Evolutionary conservation across 2,113 vertebrate species (phyloP), one percentile per base, ranked within the genome.

Genomic region (Cyprinodon variegatus): DNA sequence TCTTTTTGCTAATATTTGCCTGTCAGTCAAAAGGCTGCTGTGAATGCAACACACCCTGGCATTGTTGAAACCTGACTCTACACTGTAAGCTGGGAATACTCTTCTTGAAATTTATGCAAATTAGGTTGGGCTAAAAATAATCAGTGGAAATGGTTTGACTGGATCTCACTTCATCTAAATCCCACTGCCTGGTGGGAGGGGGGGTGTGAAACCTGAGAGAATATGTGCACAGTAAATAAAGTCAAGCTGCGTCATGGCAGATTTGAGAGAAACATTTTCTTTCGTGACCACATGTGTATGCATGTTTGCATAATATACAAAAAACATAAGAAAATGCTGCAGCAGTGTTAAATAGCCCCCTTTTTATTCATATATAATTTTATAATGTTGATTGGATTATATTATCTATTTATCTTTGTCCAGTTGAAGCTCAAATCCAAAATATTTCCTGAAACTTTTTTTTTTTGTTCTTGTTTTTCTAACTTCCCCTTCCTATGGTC

Each of bases 111-210:
- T 72, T 0, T 57, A 83, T 83, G 68, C 45, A 86, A 86, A 82
- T 87, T 4, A 39, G 59, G 50, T 22, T 72, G 70, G 82, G 75
- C 50, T 75, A 80, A 82, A 82, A 70, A 79, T 78, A 69, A 38
- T 73, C 7, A 38, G 37, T 77, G 77, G 63, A 71, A 72, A 81
- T 45, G 3, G 39, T 48, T 48, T 74, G 65, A 40, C 60, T 37
- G 37, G 36, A 63, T 40, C 40, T 65, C 62, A 48, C 67, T 65
- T 50, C 67, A 78, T 11, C 72, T 64, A 29, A 72, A 72, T 62
- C 48, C 46, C 65, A 82, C 43, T n/a, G 61, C 53, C 48, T 14
- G 0, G 38, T 48, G 62, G 13, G 38, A 1, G 29, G 29, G 29
- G 29, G 29, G 43, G 12, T 29, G 70, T 70, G 70, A 38, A 73